Conservation (phyloP, 2,888 invertebrate species). For the Ophion slaviceki region DNA sequence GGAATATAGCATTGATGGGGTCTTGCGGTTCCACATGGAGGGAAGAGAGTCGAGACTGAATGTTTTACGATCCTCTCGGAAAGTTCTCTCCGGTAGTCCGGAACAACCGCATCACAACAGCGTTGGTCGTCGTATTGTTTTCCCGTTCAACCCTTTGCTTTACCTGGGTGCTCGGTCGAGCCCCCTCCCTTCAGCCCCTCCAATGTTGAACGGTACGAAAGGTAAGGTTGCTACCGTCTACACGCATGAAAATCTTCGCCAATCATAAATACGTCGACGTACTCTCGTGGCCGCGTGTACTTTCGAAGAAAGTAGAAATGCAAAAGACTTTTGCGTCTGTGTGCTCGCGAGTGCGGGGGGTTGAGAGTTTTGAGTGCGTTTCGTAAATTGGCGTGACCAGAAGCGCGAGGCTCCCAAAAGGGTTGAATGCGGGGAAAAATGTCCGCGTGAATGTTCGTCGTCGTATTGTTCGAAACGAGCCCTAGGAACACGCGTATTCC, state of each 20-base stretch:
- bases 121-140: slow-evolving; percentile 74
- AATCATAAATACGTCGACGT: slow-evolving; percentile 74
- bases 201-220: slow-evolving; percentile 17
- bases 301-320: slow-evolving; percentile 35
- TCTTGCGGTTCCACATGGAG: slow-evolving; percentile 52
- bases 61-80: slow-evolving; percentile 54
- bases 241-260: slow-evolving; percentile 29
- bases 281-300: slow-evolving; percentile 6
- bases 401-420: slow-evolving; percentile 58
- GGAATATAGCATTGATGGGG: slow-evolving; percentile 22
- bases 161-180: slow-evolving; percentile 48
- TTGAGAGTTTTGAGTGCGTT: slow-evolving; percentile 61
- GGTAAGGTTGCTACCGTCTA: slow-evolving; percentile 8
- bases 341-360: slow-evolving; percentile 48
- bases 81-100: slow-evolving; percentile 40
- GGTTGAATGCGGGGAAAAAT: slow-evolving; percentile 34
- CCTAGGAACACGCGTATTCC: slow-evolving; percentile 13
- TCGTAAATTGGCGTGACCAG: slow-evolving; percentile 76
- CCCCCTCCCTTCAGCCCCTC: background rate
- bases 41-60: slow-evolving; percentile 18
- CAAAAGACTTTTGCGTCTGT: slow-evolving; percentile 52
- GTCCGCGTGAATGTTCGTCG: background rate
- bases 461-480: slow-evolving; percentile 18
- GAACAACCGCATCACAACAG: slow-evolving; percentile 73
- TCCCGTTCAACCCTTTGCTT: slow-evolving; percentile 73